Conservation (phyloP, 2,888 invertebrate genomes). For the Temnothorax ravouxi region DNA sequence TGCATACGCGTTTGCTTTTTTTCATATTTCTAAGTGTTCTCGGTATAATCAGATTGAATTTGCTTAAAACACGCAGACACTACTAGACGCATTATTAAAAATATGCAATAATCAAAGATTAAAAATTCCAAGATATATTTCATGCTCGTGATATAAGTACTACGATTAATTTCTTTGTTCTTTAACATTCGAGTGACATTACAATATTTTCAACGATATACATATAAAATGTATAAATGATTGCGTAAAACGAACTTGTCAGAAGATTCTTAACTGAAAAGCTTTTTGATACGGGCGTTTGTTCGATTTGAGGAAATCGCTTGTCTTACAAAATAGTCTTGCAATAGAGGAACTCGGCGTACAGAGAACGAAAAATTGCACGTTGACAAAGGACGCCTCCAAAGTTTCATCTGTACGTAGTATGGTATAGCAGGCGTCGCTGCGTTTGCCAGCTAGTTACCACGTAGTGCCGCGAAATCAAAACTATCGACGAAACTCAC, state of each 20-base stretch:
- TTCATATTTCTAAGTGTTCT: background rate
- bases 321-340: background rate
- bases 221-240: background rate
- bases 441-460: slow-evolving; percentile 65
- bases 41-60: background rate
- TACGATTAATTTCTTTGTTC: background rate
- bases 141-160: background rate
- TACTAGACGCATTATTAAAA: background rate
- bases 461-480: slow-evolving; percentile 59
- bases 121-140: background rate
- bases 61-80: background rate
- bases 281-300: background rate
- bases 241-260: background rate
- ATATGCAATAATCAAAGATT: background rate
- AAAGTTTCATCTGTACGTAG: slow-evolving; percentile 47
- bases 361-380: slow-evolving; percentile 38
- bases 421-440: slow-evolving; percentile 11
- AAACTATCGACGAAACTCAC: slow-evolving; percentile 69
- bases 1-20: slow-evolving; percentile 32
- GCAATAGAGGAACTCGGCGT: background rate
- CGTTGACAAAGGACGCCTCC: slow-evolving; percentile 4
- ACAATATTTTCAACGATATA: background rate
- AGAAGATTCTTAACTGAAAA: background rate
- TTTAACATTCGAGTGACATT: background rate
- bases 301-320: background rate